Evolutionary conservation across 2,888 invertebrate genomes (phyloP).

Genomic region (Andrena haemorrhoa): DNA sequence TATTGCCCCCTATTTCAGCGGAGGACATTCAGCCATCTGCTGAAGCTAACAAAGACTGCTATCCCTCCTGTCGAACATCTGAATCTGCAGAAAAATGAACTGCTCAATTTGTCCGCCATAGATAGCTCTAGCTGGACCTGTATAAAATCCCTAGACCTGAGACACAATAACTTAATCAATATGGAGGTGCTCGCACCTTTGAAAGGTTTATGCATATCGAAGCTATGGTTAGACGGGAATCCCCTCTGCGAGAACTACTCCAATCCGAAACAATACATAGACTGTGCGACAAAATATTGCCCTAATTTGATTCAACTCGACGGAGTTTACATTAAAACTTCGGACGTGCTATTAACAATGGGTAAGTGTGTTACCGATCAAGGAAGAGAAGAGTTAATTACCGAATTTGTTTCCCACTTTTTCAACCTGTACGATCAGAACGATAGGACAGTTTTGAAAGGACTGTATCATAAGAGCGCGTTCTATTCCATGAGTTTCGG

Average conservation of each 20-base stretch:
- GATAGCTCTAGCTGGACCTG: constrained; percentile 66
- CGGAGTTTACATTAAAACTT: constrained; percentile 82
- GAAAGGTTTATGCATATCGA: constrained; percentile 84
- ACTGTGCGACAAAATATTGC: constrained; percentile 86
- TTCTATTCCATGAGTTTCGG: constrained; percentile 87
- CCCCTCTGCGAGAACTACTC: constrained; percentile 89
- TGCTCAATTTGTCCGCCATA: constrained; percentile 71
- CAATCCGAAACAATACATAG: constrained; percentile 87
- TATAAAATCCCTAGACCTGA: constrained; percentile 79
- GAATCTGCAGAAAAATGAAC: constrained; percentile 77
- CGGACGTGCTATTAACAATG: constrained; percentile 72
- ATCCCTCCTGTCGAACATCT: constrained; percentile 74
- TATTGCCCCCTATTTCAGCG: constrained; percentile 85
- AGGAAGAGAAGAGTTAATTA: constrained; percentile 83
- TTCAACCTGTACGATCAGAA: constrained; percentile 89
- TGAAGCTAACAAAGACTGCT: constrained; percentile 80
- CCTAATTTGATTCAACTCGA: constrained; percentile 86
- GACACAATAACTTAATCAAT: constrained; percentile 79
- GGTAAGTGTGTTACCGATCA: constrained; percentile 69
- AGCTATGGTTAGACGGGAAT: constrained; percentile 89
- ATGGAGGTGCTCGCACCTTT: constrained; percentile 79
- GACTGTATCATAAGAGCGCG: constrained; percentile 89
- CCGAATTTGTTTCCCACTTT: constrained; percentile 89
- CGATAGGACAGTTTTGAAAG: constrained; percentile 86
- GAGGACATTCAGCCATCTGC: constrained; percentile 85